Base-by-base conservation (phyloP, 2,797 vertebrate species). In the Vultur gryphus region DNA sequence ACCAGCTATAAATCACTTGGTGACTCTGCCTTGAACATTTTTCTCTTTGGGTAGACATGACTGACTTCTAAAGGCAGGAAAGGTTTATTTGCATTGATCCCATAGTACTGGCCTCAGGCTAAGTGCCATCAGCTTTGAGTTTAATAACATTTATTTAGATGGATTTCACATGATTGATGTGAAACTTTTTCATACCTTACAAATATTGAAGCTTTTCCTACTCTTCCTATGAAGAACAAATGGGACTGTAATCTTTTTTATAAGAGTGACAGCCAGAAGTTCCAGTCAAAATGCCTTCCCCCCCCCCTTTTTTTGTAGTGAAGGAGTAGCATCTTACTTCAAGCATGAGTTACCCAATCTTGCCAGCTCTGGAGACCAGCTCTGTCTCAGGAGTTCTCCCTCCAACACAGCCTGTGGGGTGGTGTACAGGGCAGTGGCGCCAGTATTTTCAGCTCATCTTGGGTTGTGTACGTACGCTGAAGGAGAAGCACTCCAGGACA, bases 51-150 rank as follows among this genome's bases (percentile, higher is more conserved):
- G 61, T 69, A 71, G 89, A 64, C 48, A 43, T 41, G 66, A 84
- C 35, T 82, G 77, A 82, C 92, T 93, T 77, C 52, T 44, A 15
- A 70, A 87, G 59, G 43, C 93, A 90, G 31, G 48, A 70, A 33
- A 18, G 85, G 59, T 84, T 93, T 87, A 79, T 95, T 84, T 95
- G 73, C 87, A 77, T 79, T 64, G 80, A 93, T 89, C 77, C 85
- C 66, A 10, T 61, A 55, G 72, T 51, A 33, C 58, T 90, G 79
- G 79, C 70, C 58, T 81, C 62, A 55, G 86, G 71, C 81, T 82
- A 33, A 65, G 49, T 52, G 64, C 84, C 93, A 72, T 94, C 79
- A 76, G 82, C 89, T 95, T 81, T 29, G 72, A 72, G 70, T 86
- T 95, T 59, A 95, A 81, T 84, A 55, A 72, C 51, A 24, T 79